Conservation (phyloP, 2,797 vertebrate species). For the Pseudochirops cupreus region DNA sequence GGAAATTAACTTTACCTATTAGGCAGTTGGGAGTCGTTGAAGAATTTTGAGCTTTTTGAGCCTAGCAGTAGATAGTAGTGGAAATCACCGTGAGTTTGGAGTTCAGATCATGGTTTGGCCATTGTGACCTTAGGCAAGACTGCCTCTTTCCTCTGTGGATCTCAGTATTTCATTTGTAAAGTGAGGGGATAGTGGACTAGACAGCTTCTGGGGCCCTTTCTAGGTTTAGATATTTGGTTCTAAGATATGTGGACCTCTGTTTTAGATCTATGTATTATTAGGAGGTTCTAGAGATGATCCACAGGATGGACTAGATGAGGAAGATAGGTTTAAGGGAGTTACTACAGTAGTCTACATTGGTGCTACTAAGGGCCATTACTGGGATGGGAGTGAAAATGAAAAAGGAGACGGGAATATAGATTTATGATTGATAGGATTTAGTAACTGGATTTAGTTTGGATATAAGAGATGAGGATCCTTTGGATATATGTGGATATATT, state of each 20-base stretch:
- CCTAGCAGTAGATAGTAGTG: neutral
- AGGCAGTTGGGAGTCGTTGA: neutral
- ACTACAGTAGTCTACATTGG: too few species aligned
- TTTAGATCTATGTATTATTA: neutral
- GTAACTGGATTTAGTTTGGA: neutral
- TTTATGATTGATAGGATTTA: neutral
- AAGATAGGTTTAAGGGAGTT: neutral
- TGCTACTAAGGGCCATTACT: neutral
- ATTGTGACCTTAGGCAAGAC: neutral
- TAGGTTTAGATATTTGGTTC: neutral
- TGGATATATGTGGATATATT: neutral
- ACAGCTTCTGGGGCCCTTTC: neutral
- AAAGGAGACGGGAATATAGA: neutral
- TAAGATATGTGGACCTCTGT: neutral
- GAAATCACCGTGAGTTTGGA: neutral
- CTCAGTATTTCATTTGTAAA: neutral
- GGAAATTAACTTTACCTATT: neutral
- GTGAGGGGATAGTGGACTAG: neutral
- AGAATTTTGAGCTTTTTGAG: neutral
- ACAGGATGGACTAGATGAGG: neutral
- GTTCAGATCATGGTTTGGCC: neutral
- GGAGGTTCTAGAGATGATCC: neutral
- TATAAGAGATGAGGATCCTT: neutral
- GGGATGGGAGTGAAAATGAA: neutral
- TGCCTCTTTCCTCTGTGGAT: neutral